Evolutionary conservation across 2,797 vertebrate genomes (phyloP), one percentile per base, ranked within the genome.

Genomic region (Artibeus jamaicensis): DNA sequence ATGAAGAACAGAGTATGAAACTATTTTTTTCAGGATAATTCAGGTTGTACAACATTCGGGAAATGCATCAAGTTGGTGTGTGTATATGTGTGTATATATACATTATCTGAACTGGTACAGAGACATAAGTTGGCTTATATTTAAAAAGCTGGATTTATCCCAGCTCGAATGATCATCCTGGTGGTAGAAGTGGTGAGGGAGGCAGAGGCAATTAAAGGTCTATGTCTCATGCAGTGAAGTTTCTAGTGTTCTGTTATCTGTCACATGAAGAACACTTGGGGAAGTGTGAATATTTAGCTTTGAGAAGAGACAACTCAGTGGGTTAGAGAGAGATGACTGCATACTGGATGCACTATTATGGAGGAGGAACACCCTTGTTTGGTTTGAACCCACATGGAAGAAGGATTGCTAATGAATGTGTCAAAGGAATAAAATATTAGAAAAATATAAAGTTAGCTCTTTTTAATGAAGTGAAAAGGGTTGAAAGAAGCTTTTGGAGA

Each of bases 21-120:
- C 11, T 50, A 68, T 83, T 86, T 96, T 91, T 89, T 93, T 84
- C 29, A 81, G 29, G 46, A 77, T 67, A 93, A 92, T 94, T 79
- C 44, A 93, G 65, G 42, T 18, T 89, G 29, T 39, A 91, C 8
- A 34, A 62, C 53, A 21, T 44, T 12, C 5, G 9, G 46, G 21
- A 62, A 92, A 92, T 74, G 14, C 44, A 82, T 87, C 37, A 87
- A 37, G 34, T 21, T 68, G 15, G 5, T 77, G 42, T 18, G 4
- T 73, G 34, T 59, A 55, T 59, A 5, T 76, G 42, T 21, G 4
- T 71, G 39, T 59, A 55, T 59, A 26, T 57, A 5, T n/a, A 55
- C 14, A 53, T 88, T 74, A 68, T 89, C 46, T 81, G 34, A 89
- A 84, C n/a, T 93, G 39, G 42, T 83, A 93, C 26, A 34, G 29